These are phyloP conservation scores for Mesoligia furuncula DNA, from an alignment of 2,888 invertebrate genomes.

Conservation along the genomic window DNA sequence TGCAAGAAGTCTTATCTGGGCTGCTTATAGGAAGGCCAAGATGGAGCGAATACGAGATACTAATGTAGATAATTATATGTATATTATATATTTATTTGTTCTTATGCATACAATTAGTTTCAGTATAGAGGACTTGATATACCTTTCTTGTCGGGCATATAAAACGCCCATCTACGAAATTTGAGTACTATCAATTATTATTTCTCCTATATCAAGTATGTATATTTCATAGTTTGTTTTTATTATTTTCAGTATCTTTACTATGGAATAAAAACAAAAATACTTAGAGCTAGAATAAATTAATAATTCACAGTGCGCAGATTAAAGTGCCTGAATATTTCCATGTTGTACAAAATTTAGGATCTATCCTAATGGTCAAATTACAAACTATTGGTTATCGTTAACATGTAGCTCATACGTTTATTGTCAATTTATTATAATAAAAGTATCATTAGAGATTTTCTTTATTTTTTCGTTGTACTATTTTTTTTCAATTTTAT, in stretches of 20 bases:
- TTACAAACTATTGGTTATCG: background rate
- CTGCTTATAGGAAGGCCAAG: conserved; percentile 25
- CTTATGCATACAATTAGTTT: background rate
- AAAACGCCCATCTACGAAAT: background rate
- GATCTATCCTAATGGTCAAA: background rate
- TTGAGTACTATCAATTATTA: background rate
- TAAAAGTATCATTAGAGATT: background rate
- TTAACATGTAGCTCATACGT: background rate
- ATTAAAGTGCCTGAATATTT: background rate
- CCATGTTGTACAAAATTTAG: background rate
- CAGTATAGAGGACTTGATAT: background rate
- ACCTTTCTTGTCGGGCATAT: background rate
- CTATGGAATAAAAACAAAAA: background rate
- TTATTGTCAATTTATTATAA: background rate
- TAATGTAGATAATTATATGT: background rate
- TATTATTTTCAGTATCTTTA: background rate
- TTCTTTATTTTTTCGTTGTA: background rate
- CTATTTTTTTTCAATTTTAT: background rate
- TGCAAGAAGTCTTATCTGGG: conserved; percentile 51
- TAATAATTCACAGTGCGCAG: background rate
- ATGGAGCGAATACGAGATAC: background rate
- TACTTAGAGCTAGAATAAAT: background rate
- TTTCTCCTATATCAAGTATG: background rate
- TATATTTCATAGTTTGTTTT: background rate
- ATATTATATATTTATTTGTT: background rate